These are phyloP conservation scores for Sinocyclocheilus grahami DNA, from an alignment of 2,113 vertebrate species.

Conservation along the genomic window DNA sequence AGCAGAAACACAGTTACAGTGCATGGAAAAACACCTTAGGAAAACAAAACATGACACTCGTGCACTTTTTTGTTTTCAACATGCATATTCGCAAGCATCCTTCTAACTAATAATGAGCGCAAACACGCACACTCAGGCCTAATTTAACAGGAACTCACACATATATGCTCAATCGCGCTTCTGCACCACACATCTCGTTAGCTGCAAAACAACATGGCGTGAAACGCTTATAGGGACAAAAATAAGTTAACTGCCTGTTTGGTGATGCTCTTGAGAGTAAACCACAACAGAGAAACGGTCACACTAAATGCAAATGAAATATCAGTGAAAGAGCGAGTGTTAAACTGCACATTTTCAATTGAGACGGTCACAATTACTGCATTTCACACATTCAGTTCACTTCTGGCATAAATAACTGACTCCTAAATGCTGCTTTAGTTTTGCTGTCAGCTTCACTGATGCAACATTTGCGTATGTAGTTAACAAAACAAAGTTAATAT, in stretches of 20 bases:
- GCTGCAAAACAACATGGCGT: background rate
- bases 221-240: background rate
- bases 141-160: conserved; percentile 22
- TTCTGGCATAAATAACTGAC: background rate
- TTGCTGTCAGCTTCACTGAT: background rate
- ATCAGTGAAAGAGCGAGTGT: background rate
- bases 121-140: background rate
- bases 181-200: background rate
- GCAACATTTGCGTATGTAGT: background rate
- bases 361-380: background rate
- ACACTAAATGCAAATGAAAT: background rate
- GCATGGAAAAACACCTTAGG: background rate
- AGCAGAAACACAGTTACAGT: background rate
- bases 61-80: background rate
- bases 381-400: background rate
- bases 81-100: background rate
- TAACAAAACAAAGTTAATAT: too few relatives aligned
- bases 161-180: background rate
- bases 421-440: background rate
- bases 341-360: background rate
- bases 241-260: background rate
- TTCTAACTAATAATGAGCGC: background rate
- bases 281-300: background rate
- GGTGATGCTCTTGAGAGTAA: background rate
- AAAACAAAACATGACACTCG: background rate